Conservation (phyloP, 2,888 invertebrate genomes). For the Drosophila monieri region DNA sequence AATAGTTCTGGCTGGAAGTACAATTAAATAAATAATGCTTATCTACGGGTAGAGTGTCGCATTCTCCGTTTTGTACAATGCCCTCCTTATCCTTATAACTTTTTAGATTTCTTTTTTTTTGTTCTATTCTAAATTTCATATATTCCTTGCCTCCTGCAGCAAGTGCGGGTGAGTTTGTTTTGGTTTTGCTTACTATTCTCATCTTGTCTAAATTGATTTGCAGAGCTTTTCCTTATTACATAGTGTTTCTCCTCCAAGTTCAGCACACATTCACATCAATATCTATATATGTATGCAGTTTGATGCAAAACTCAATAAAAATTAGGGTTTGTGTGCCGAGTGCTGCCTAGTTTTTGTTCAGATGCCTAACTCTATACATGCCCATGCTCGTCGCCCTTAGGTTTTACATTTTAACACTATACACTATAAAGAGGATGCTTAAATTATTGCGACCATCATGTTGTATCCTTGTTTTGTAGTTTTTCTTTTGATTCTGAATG, state of each 20-base stretch:
- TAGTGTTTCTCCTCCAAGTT: conserved; percentile 48
- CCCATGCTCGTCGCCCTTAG: conserved; percentile 30
- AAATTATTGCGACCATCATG: conserved; percentile 80
- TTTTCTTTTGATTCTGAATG: conserved; percentile 54
- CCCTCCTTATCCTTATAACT: conserved; percentile 16
- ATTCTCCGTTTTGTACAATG: conserved; percentile 54
- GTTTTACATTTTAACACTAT: conserved; percentile 75
- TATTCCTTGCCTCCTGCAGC: conserved; percentile 44
- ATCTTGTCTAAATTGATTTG: conserved; percentile 58
- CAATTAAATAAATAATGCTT: conserved; percentile 38
- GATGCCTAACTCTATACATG: conserved; percentile 68
- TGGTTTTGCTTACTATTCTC: conserved; percentile 70
- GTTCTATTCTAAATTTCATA: conserved; percentile 38
- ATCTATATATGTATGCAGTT: conserved; percentile 30
- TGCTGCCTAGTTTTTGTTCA: conserved; percentile 57
- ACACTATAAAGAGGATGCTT: conserved; percentile 79
- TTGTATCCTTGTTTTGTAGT: conserved; percentile 64
- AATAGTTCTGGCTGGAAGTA: conserved; percentile 67
- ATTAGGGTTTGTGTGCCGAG: conserved; percentile 69
- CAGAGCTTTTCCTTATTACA: conserved; percentile 51
- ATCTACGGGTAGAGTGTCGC: conserved; percentile 44
- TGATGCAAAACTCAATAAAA: conserved; percentile 69
- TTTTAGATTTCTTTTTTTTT: conserved; percentile 4
- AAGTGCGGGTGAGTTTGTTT: conserved; percentile 48
- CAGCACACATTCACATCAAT: conserved; percentile 55